A percentile compares a stretch with the other conserved stretches of the same genome.
Evolutionary conservation across 2,113 vertebrate genomes (phyloP).

Genomic region (Hiodon tergisus): DNA sequence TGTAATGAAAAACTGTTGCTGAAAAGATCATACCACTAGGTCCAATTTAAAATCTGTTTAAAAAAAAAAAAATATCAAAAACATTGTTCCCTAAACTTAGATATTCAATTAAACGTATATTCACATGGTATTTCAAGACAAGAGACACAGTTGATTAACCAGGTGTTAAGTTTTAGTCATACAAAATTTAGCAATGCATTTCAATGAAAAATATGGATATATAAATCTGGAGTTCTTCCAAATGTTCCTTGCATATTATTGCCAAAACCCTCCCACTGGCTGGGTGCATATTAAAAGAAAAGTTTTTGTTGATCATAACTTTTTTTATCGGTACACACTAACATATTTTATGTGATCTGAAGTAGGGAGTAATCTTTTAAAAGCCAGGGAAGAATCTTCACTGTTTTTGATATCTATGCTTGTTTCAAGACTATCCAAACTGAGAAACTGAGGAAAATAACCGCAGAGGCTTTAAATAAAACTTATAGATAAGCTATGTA

Average conservation of each 20-base stretch:
- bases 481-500: not conserved
- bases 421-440: too few species aligned
- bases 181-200: not conserved
- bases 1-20: too few species aligned
- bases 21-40: too few species aligned
- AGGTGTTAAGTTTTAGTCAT: not conserved
- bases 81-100: not conserved
- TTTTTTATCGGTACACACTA: not conserved
- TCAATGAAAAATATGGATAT: conserved; percentile 8
- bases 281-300: not conserved
- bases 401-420: not conserved
- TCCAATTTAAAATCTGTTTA: too few species aligned
- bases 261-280: not conserved
- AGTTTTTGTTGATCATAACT: not conserved
- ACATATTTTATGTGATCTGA: not conserved
- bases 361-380: not conserved
- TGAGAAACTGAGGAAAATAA: too few species aligned
- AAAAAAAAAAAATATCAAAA: too few species aligned
- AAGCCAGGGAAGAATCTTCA: not conserved
- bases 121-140: not conserved
- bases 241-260: conserved; percentile 3
- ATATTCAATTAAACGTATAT: not conserved
- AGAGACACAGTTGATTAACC: not conserved
- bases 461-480: not conserved
- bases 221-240: not conserved